Evolutionary conservation across 1,140 invertebrate species (phyloP).

Genomic region (Platyscapa corneri): DNA sequence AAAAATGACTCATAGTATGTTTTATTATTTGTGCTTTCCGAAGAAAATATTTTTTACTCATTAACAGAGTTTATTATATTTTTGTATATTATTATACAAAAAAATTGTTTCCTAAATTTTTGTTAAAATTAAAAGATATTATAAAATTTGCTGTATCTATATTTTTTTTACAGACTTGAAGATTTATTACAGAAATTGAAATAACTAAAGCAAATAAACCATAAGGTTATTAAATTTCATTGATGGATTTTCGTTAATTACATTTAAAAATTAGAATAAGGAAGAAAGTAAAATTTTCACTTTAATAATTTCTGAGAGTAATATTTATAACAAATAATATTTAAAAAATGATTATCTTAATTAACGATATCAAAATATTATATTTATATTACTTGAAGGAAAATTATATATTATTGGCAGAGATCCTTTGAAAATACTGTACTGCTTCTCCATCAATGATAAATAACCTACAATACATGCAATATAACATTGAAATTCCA

Average conservation of each 20-base stretch:
- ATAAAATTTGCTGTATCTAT: no score
- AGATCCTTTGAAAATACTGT: neutral
- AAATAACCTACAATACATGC: conserved; percentile 34
- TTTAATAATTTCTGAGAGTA: conserved; percentile 1
- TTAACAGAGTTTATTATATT: no score
- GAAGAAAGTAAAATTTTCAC: neutral
- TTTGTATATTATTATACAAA: no score
- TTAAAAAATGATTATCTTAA: neutral
- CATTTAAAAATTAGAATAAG: neutral
- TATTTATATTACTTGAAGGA: neutral
- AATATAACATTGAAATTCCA: conserved; percentile 19
- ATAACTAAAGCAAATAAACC: no score
- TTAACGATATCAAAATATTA: neutral
- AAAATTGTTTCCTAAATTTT: no score
- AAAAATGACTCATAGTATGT: no score
- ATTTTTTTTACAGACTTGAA: no score
- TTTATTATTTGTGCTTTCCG: neutral
- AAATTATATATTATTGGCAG: neutral
- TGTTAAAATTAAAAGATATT: no score
- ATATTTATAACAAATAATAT: neutral
- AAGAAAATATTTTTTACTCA: neutral
- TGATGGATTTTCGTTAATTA: no score
- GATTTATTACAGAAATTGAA: no score
- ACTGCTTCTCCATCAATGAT: neutral
- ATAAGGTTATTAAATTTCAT: neutral